These are phyloP conservation scores for Schizothorax lantsangensis DNA, from an alignment of 2,797 vertebrate species.

Conservation along the genomic window DNA sequence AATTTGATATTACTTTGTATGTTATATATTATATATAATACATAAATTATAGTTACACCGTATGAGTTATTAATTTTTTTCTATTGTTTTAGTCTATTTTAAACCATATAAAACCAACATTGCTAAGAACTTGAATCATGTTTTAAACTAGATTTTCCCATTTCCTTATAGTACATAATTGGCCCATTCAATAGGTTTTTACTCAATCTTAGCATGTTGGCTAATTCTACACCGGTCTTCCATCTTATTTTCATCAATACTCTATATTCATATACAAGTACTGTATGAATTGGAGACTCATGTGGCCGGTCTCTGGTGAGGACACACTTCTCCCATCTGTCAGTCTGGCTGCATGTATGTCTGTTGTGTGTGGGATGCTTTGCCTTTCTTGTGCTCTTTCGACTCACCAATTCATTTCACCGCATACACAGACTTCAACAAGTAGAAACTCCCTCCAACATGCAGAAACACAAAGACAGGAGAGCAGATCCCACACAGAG, in stretches of 20 bases:
- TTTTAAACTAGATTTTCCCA: background rate
- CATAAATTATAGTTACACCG: background rate
- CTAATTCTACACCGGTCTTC: background rate
- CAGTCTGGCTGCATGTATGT: conserved; percentile 49
- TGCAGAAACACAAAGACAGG: conserved; percentile 71
- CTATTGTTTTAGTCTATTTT: background rate
- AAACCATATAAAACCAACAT: background rate
- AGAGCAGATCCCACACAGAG: conserved; percentile 60
- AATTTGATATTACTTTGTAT: background rate
- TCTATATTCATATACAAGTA: background rate
- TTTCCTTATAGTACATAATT: background rate
- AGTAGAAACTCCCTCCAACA: conserved; percentile 74
- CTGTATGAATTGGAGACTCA: conserved; percentile 23
- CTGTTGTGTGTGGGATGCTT: conserved; percentile 42
- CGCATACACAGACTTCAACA: conserved; percentile 67
- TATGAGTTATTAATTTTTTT: background rate
- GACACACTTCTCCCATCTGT: conserved; percentile 63
- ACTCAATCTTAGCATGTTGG: background rate
- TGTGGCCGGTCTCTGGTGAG: conserved; percentile 17
- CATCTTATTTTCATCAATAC: background rate
- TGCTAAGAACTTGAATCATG: background rate
- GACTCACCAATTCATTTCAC: conserved; percentile 71
- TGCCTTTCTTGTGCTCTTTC: conserved; percentile 55
- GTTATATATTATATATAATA: background rate
- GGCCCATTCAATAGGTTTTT: background rate